Evolutionary conservation across 2,797 vertebrate genomes (phyloP).

Genomic region (Nyctibius grandis): DNA sequence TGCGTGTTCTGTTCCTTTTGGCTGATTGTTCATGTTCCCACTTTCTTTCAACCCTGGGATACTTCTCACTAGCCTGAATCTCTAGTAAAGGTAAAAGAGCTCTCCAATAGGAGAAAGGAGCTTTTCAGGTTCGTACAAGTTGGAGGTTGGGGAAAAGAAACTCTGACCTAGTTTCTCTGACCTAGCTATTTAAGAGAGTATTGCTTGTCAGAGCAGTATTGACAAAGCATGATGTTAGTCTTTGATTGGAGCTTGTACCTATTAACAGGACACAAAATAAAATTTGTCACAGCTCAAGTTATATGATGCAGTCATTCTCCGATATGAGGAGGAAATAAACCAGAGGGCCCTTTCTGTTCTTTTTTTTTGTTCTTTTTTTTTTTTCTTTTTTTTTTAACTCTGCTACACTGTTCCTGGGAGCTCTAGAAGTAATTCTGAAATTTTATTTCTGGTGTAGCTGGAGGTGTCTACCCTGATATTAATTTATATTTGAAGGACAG

Average conservation of each 20-base stretch:
- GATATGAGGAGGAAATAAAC: background rate
- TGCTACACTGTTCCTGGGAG: background rate
- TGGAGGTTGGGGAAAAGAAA: background rate
- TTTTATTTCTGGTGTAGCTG: background rate
- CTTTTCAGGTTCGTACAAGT: background rate
- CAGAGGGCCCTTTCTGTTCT: background rate
- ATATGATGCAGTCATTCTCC: background rate
- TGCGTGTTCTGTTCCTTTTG: background rate
- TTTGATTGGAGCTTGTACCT: background rate
- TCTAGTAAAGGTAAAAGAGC: background rate
- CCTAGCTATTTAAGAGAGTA: background rate
- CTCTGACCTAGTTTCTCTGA: conserved; percentile 15
- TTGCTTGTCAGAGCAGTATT: background rate
- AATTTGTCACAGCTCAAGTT: background rate
- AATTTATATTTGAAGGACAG: background rate
- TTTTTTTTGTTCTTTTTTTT: no score
- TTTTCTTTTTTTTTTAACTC: background rate
- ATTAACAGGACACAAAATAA: background rate
- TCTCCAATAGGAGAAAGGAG: background rate
- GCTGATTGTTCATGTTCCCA: background rate
- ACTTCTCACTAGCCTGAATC: background rate
- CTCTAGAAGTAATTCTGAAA: background rate
- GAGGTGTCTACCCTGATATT: background rate
- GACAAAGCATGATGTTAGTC: background rate
- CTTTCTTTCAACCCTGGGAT: background rate